These are phyloP conservation scores for Poeciliopsis prolifica DNA, from an alignment of 2,113 vertebrate genomes.

Conservation along the genomic window DNA sequence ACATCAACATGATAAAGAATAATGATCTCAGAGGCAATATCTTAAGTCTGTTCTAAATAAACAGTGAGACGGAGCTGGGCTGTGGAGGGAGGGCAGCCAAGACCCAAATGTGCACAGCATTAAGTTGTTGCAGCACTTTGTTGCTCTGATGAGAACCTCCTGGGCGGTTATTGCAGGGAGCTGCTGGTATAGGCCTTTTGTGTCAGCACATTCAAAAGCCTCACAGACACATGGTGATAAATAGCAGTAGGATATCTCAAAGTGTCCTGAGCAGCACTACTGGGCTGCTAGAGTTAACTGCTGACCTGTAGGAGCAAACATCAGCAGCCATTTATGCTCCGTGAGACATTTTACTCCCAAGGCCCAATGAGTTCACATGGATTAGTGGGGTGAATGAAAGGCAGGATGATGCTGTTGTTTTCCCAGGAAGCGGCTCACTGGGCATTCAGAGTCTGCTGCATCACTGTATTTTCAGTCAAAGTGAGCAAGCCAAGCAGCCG, in stretches of 20 bases:
- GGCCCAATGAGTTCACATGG: background rate
- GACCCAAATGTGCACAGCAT: conserved; percentile 19
- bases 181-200: conserved; percentile 21
- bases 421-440: background rate
- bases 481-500: background rate
- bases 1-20: conserved; percentile 11
- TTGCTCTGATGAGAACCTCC: conserved; percentile 42
- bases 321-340: conserved; percentile 21
- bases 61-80: conserved; percentile 19
- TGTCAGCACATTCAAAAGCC: conserved; percentile 34
- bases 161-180: conserved; percentile 25
- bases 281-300: conserved; percentile 47
- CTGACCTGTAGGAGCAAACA: conserved; percentile 50
- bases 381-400: background rate
- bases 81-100: conserved; percentile 26
- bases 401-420: background rate
- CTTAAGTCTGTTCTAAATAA: conserved; percentile 25
- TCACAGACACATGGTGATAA: conserved; percentile 6
- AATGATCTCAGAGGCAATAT: conserved; percentile 17
- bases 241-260: conserved; percentile 17
- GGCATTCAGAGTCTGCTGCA: conserved; percentile 8
- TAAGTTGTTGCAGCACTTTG: conserved; percentile 18
- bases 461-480: conserved; percentile 60
- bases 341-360: conserved; percentile 15
- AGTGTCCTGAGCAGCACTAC: conserved; percentile 32